phyloP scores from a whole-genome alignment of 2,797 vertebrate species.

The Myotis myotis region DNA sequence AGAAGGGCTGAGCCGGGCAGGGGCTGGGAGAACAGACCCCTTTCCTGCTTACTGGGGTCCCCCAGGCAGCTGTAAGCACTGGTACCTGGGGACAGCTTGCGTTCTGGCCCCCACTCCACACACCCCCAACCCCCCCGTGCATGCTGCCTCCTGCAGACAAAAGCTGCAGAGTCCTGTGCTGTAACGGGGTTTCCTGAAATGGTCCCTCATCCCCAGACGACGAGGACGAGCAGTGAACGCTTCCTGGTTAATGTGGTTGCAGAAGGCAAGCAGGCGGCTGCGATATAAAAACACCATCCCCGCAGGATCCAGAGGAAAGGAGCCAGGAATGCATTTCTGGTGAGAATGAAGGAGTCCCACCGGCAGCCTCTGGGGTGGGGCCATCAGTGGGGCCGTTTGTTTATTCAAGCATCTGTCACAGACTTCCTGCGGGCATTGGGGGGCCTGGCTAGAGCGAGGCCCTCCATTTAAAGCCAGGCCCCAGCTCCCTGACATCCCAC shows the following conservation, averaged over 20 bases:
- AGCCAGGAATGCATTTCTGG: background rate
- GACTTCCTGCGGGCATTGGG: background rate
- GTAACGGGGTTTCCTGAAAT: background rate
- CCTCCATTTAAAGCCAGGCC: background rate
- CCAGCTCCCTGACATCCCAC: rapidly evolving
- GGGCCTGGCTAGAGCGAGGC: background rate
- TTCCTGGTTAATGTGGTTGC: background rate
- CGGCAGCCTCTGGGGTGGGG: background rate
- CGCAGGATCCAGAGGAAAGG: background rate
- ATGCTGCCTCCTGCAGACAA: background rate
- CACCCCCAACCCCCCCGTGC: no score
- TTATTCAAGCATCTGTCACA: background rate
- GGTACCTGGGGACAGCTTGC: background rate
- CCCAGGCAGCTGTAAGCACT: slow-evolving; percentile 21
- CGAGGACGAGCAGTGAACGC: background rate
- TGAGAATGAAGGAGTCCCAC: background rate
- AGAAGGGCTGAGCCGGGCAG: slow-evolving; percentile 53
- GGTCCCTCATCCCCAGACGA: background rate
- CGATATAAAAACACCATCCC: background rate
- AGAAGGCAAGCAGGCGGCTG: background rate
- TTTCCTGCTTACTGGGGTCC: slow-evolving; percentile 44
- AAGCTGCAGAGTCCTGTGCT: background rate
- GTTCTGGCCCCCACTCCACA: background rate
- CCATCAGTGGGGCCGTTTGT: rapidly evolving
- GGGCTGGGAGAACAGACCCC: slow-evolving; percentile 62